These are phyloP conservation scores for Mastacembelus armatus DNA, from an alignment of 2,797 vertebrate species.

Conservation along the genomic window DNA sequence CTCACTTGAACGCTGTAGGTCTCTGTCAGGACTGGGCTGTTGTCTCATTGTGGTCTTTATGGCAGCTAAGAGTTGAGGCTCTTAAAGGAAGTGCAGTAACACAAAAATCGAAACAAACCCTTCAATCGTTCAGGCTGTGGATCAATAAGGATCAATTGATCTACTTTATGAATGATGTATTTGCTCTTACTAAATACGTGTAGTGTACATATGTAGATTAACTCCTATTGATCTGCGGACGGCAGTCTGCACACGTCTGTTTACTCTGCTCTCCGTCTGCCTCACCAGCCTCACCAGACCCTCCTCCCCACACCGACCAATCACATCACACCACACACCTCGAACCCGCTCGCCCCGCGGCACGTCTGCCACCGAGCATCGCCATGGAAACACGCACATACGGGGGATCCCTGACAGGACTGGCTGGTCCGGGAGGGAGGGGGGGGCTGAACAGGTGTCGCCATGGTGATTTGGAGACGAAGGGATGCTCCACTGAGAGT, in stretches of 20 bases:
- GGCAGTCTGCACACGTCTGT: constrained; percentile 5
- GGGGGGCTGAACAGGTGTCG: constrained; percentile 43
- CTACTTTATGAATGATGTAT: too few species aligned
- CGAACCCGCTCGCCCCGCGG: background rate
- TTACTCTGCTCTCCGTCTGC: background rate
- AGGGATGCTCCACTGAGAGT: constrained; percentile 52
- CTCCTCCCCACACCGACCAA: constrained; percentile 22
- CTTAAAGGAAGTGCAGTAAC: too few species aligned
- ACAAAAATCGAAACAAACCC: too few species aligned
- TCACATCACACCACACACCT: background rate
- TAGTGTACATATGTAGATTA: too few species aligned
- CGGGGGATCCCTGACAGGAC: constrained; percentile 44
- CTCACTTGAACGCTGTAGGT: rapidly evolving
- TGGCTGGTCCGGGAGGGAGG: background rate
- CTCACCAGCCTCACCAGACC: background rate
- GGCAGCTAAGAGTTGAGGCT: background rate
- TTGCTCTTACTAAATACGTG: too few species aligned
- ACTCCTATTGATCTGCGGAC: too few species aligned
- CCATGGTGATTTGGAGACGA: constrained; percentile 59
- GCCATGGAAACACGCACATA: constrained; percentile 57
- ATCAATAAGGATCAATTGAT: too few species aligned
- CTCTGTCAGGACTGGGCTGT: background rate
- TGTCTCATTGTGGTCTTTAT: background rate
- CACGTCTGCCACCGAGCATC: constrained; percentile 7
- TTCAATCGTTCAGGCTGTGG: too few species aligned